phyloP scores from a whole-genome alignment of 2,113 vertebrate species.

The Silurus meridionalis region DNA sequence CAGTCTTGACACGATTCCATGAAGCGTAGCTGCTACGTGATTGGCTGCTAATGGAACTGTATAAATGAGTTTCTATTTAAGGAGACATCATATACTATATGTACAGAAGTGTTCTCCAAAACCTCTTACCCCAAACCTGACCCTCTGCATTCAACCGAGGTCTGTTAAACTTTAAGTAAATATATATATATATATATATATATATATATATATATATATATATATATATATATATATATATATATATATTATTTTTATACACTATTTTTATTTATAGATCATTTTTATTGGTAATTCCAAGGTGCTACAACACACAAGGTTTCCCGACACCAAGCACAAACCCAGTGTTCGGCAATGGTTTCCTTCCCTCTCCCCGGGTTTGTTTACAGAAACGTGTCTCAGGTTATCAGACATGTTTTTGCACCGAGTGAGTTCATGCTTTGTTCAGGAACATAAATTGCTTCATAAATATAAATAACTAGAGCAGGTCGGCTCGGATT shows the following conservation, averaged over 20 bases:
- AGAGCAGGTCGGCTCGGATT: neutral
- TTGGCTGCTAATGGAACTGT: too few relatives aligned
- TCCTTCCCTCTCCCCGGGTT: neutral
- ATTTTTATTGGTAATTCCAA: neutral
- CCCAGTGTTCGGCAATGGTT: neutral
- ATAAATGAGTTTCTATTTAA: too few relatives aligned
- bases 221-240: too few relatives aligned
- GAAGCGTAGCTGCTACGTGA: too few relatives aligned
- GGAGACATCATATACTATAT: too few relatives aligned
- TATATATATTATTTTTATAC: neutral
- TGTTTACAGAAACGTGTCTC: neutral
- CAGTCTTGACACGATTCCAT: too few relatives aligned
- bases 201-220: too few relatives aligned
- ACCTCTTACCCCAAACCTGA: neutral
- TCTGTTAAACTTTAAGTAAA: neutral
- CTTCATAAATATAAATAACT: conserved; percentile 1
- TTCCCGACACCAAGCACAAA: neutral
- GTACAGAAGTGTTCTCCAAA: neutral
- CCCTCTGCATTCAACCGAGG: neutral
- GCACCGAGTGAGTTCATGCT: neutral
- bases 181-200: too few relatives aligned
- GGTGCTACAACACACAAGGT: neutral
- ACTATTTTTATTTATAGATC: neutral
- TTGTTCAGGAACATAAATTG: neutral
- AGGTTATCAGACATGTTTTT: neutral